These are phyloP conservation scores for Uromys caudimaculatus DNA, from an alignment of 2,797 vertebrate genomes.

Conservation along the genomic window DNA sequence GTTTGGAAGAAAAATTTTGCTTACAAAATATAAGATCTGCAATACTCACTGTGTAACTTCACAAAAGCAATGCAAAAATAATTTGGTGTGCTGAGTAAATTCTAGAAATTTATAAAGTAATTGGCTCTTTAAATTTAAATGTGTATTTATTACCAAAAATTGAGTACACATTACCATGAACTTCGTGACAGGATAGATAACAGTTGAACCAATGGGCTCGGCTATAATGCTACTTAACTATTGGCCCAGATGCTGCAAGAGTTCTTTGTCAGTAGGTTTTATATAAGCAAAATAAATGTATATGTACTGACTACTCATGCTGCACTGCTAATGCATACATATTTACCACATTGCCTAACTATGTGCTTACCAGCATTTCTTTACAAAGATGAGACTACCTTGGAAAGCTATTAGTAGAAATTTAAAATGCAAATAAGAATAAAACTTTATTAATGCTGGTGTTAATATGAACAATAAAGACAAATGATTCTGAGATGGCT, in stretches of 20 bases:
- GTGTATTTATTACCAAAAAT: constrained; percentile 53
- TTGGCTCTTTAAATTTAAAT: constrained; percentile 65
- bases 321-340: background rate
- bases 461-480: background rate
- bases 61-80: constrained; percentile 5
- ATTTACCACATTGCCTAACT: background rate
- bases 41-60: constrained; percentile 18
- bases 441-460: background rate
- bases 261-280: constrained; percentile 32
- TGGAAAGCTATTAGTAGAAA: constrained; percentile 38
- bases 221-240: background rate
- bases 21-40: constrained; percentile 78
- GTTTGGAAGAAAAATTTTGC: constrained; percentile 72
- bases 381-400: constrained; percentile 21
- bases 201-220: background rate
- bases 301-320: background rate
- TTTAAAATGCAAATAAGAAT: constrained; percentile 35
- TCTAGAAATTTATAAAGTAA: constrained; percentile 50
- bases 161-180: constrained; percentile 30
- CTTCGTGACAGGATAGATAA: background rate
- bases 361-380: background rate
- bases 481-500: constrained; percentile 32
- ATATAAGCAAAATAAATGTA: constrained; percentile 17
- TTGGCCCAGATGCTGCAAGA: background rate
- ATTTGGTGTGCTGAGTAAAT: constrained; percentile 53